Base-by-base conservation (phyloP, 2,113 vertebrate genomes). In the Strigops habroptila region DNA sequence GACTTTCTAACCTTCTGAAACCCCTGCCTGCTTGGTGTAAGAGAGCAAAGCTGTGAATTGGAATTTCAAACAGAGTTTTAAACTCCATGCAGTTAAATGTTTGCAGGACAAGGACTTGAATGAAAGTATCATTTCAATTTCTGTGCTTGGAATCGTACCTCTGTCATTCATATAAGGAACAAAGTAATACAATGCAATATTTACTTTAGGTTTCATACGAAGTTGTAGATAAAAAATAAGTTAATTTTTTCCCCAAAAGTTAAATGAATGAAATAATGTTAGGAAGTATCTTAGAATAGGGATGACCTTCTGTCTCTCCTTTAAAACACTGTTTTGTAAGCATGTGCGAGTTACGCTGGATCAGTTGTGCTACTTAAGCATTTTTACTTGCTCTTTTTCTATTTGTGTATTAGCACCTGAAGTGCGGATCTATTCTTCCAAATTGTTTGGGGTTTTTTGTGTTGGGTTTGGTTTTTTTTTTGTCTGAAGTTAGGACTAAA, bases 401-500 rank as follows among this genome's bases (percentile, higher is more conserved):
- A 12, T 77, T 94, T 77, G 33, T 73, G 18, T 57, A 65, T 87
- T 79, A 74, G 43, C 37, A 51, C 74, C 69, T 57, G 55, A 35
- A 60, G 48, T 27, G 62, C 0, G 0, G 39, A 39, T 64, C 39
- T 70, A 25, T 75, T 79, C 62, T 86, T 92, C 57, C 49, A 65
- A 93, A 88, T 52, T 44, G 31, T 64, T n/a, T n/a, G n/a, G n/a
- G n/a, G 30, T 92, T 92, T 94, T n/a, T 23, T 35, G 23, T 59
- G 19, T 5, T 55, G 28, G 10, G n/a, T n/a, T n/a, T n/a, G n/a
- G n/a, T n/a, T n/a, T 10, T n/a, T 88, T 24, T 69, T 88, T 82
- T 27, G 12, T 82, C 73, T 67, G 68, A 90, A 85, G 65, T 24
- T 73, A 52, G 39, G 63, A 71, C 64, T 93, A 84, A 95, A 51